phyloP scores from a whole-genome alignment of 2,888 invertebrate genomes.

The Lysandra coridon region DNA sequence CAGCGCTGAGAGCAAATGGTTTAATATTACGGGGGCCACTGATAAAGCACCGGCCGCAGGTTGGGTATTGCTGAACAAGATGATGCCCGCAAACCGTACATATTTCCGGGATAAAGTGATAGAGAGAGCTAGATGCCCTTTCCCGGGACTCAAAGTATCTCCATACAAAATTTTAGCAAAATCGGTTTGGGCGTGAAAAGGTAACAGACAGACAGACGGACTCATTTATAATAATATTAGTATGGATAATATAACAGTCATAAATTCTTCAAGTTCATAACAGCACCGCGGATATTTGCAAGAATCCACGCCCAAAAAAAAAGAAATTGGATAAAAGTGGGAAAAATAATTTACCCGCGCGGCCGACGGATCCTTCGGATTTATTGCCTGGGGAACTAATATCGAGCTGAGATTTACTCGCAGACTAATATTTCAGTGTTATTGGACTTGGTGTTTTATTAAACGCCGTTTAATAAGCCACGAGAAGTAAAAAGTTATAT shows the following conservation, averaged over 20 bases:
- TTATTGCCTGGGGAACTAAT: slow-evolving; percentile 24
- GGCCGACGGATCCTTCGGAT: slow-evolving; percentile 1
- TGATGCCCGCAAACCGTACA: too few species aligned
- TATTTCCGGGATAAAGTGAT: too few species aligned
- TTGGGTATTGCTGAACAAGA: too few species aligned
- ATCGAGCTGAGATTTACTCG: slow-evolving; percentile 14
- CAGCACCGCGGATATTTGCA: neutral
- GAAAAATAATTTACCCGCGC: slow-evolving; percentile 16
- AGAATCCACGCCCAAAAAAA: neutral
- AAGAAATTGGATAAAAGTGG: neutral
- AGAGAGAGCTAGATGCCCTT: too few species aligned
- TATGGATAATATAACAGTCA: neutral
- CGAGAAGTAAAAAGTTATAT: neutral
- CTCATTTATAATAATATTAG: too few species aligned
- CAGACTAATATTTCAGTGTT: slow-evolving; percentile 28
- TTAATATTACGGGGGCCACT: too few species aligned
- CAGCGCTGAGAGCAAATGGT: too few species aligned
- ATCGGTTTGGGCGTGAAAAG: too few species aligned
- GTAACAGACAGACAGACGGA: too few species aligned
- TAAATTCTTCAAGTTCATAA: neutral
- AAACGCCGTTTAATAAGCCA: neutral
- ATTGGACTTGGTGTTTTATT: slow-evolving; percentile 23
- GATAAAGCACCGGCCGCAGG: too few species aligned
- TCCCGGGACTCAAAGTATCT: too few species aligned
- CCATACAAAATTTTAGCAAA: too few species aligned